Evolutionary conservation across 2,797 vertebrate species (phyloP), one percentile per base, ranked within the genome.

Genomic region (Schizopygopsis pylzovi): DNA sequence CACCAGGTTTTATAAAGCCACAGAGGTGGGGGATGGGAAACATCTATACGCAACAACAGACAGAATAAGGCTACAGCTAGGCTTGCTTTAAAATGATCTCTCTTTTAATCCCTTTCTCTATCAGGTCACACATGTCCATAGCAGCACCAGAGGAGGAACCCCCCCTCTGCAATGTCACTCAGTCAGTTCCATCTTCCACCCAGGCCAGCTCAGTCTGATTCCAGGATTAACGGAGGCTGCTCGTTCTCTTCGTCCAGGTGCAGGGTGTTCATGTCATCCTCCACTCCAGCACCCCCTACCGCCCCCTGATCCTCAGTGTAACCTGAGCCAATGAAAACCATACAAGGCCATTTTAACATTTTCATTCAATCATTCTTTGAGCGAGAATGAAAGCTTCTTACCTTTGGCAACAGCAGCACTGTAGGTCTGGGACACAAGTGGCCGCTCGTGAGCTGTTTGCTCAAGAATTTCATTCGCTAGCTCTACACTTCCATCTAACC

Each of bases 221-320:
- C 96, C 18, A 98, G 97, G 90, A 99, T 97, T 95, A 99, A 97
- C 0, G 98, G 98, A 39, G 98, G 98, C 81, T 99, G 97, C 92
- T 99, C 97, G 11, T 97, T 97, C 92, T 99, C 98, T 41, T 99
- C 98, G 0, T 99, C 98, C 83, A 99, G 84, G 79, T 96, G 96
- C 72, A 99, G 91, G 5, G 97, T 93, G 65, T 81, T 95, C 87
- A 98, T 93, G 92, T 99, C 98, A 0, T 99, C 98, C 59, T 99
- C 98, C 72, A 98, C 92, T 25, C 96, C 96, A 2, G 95, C 89
- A 15, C 98, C 98, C 9, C 98, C 98, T 6, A 96, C 97, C 0
- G 98, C 98, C 0, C 98, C 98, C 91, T 97, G 94, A 87, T 99
- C 98, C 33, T 99, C 98, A 0, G 95, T 92, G 89, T 98, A 99